Evolutionary conservation across 1,140 invertebrate species (phyloP).

Genomic region (Pseudomyrmex gracilis): DNA sequence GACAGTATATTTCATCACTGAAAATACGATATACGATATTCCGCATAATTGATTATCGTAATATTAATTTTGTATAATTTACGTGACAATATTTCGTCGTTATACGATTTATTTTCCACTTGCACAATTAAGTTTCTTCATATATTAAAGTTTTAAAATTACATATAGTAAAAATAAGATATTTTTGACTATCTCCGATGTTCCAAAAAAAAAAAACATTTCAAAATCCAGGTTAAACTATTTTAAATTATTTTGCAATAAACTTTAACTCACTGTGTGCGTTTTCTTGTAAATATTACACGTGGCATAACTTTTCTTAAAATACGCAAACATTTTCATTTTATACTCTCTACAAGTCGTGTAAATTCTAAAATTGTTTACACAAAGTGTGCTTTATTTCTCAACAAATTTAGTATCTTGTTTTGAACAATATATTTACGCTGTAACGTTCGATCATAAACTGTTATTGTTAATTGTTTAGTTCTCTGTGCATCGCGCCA

Average conservation of each 20-base stretch:
- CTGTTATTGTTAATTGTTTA: neutral
- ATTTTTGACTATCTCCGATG: too few species aligned
- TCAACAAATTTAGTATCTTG: neutral
- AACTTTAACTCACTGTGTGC: too few species aligned
- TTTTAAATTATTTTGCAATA: too few species aligned
- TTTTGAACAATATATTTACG: neutral
- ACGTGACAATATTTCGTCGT: neutral
- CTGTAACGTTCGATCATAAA: neutral
- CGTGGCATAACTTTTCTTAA: too few species aligned
- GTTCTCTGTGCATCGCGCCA: neutral
- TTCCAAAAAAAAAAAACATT: too few species aligned
- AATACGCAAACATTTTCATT: too few species aligned
- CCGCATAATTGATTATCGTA: neutral
- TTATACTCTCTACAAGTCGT: neutral
- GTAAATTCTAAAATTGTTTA: slow-evolving; percentile 22
- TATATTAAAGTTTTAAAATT: neutral
- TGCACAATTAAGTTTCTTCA: neutral
- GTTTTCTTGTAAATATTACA: too few species aligned
- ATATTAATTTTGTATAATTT: neutral
- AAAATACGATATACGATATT: slow-evolving; percentile 35
- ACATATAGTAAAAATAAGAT: neutral
- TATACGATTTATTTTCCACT: neutral
- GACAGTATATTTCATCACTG: slow-evolving; percentile 51
- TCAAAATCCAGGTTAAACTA: too few species aligned
- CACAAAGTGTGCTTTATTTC: neutral